Percentiles rank a stretch among this genome's conserved stretches.
Evolutionary conservation across 2,797 vertebrate genomes (phyloP).

Genomic region (Trachops cirrhosus): DNA sequence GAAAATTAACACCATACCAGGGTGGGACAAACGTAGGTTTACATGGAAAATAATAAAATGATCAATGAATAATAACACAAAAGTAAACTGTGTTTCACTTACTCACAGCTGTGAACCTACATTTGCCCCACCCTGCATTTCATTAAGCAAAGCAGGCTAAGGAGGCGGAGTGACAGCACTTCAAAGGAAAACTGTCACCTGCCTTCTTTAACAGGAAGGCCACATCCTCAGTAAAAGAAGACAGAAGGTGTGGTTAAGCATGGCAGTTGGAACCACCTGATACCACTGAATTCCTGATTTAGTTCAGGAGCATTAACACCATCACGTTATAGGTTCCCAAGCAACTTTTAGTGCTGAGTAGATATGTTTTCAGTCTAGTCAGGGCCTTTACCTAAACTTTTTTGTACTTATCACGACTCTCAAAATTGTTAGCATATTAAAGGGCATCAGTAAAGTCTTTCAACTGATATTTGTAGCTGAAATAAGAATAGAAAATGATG

Average conservation of each 20-base stretch:
- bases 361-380: not conserved
- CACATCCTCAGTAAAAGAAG: not conserved
- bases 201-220: not conserved
- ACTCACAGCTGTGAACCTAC: not conserved
- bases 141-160: not conserved
- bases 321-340: not conserved
- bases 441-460: not conserved
- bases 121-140: not conserved
- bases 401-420: not conserved
- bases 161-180: not conserved
- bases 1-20: not conserved
- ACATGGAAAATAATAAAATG: not conserved
- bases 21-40: not conserved
- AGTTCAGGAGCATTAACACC: not conserved
- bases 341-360: not conserved
- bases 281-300: not conserved
- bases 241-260: not conserved
- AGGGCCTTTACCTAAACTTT: not conserved
- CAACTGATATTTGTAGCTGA: not conserved
- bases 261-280: not conserved
- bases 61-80: not conserved
- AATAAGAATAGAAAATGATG: not conserved
- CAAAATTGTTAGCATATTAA: not conserved
- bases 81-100: not conserved
- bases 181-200: not conserved